Evolutionary conservation across 2,113 vertebrate species (phyloP), one percentile per base, ranked within the genome.

Genomic region (Cinclus cinclus): DNA sequence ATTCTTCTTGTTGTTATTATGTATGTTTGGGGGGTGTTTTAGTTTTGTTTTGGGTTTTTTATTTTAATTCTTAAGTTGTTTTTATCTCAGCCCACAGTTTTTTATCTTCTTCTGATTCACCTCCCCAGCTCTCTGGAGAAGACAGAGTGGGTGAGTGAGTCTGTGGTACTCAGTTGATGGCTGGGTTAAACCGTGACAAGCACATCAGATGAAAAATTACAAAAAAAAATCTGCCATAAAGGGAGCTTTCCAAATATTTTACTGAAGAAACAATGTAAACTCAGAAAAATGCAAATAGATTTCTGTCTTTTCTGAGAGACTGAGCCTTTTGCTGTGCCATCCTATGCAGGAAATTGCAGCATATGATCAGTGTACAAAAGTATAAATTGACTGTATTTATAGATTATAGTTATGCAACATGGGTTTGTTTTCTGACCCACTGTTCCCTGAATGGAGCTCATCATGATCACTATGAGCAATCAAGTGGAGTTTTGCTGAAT

Each of bases 381-480:
- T 89, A 79, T 49, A 94, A 91, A 91, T 91, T 86, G 80, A 11
- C 80, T 89, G 11, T 92, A 88, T 94, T 95, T 95, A 88, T 76
- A 65, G 75, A 60, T 67, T 59, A 6, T 70, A 63, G 93, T 92
- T 94, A 52, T 53, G 60, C 71, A 88, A 82, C 35, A 47, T 27
- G 33, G 30, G 21, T 86, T 91, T 95, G 44, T 83, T 95, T 93
- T 78, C 67, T 86, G 84, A 86, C 75, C 70, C 13, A 27, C 49
- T 83, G n/a, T 83, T 96, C 64, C 21, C 52, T 94, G 42, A 96
- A 89, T 89, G 73, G 79, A 81, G 78, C 73, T 93, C 93, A 75
- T 97, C 83, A 89, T 52, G 68, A 85, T 94, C 83, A 67, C 35
- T 91, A 7, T 87, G 60, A 3, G n/a, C 75, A 91, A 84, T 94